Evolutionary conservation across 2,888 invertebrate species (phyloP).

Genomic region (Nomada ferruginata): DNA sequence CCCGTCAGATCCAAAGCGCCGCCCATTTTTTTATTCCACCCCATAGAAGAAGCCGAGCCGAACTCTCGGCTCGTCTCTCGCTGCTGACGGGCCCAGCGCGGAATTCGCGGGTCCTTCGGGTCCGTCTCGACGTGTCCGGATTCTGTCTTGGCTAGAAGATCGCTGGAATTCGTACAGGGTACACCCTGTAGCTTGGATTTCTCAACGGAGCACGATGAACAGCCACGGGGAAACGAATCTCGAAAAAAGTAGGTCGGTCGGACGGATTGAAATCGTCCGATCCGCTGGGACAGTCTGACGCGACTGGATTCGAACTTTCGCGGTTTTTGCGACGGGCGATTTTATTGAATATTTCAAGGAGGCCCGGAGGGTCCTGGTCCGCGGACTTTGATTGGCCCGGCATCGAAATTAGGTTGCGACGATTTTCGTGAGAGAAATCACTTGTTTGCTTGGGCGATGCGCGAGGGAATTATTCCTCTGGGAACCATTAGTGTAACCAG

Average conservation of each 20-base stretch:
- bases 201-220: constrained; percentile 45
- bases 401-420: neutral
- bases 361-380: neutral
- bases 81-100: constrained; percentile 37
- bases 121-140: constrained; percentile 43
- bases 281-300: constrained; percentile 52
- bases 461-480: no score
- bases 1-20: constrained; percentile 81
- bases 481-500: no score
- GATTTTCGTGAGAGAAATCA: no score
- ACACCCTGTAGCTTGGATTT: constrained; percentile 51
- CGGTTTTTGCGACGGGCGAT: constrained; percentile 23
- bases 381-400: neutral
- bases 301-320: constrained; percentile 41
- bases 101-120: constrained; percentile 63
- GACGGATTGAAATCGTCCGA: constrained; percentile 60
- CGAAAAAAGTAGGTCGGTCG: constrained; percentile 19
- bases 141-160: constrained; percentile 52
- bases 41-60: constrained; percentile 51
- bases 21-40: constrained; percentile 83
- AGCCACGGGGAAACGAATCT: neutral
- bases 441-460: no score
- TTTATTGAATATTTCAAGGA: constrained; percentile 50
- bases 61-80: constrained; percentile 40
- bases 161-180: constrained; percentile 63